These are phyloP conservation scores for Sebastes schlegelii DNA, from an alignment of 2,113 vertebrate genomes.

Conservation along the genomic window DNA sequence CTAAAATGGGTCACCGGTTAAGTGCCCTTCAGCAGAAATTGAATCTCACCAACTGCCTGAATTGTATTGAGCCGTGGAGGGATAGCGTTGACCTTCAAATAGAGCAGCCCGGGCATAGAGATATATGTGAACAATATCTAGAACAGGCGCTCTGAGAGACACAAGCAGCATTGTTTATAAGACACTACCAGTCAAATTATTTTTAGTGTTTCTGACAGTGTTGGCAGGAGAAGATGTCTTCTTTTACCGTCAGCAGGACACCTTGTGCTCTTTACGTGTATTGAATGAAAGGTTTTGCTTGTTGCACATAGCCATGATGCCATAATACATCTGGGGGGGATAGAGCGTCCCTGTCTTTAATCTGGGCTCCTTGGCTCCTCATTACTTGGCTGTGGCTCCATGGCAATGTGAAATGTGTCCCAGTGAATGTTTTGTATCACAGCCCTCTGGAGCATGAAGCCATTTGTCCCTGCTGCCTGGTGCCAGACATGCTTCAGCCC, in stretches of 20 bases:
- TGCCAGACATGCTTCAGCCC: conserved; percentile 60
- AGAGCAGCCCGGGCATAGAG: conserved; percentile 60
- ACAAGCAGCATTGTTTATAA: conserved; percentile 56
- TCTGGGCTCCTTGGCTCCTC: conserved; percentile 61
- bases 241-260: not conserved
- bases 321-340: conserved; percentile 48
- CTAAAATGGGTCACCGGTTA: conserved; percentile 82
- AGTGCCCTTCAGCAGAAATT: conserved; percentile 83
- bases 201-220: conserved; percentile 28
- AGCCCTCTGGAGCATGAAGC: conserved; percentile 73
- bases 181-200: conserved; percentile 36
- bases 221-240: conserved; percentile 1
- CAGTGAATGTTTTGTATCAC: conserved; percentile 68
- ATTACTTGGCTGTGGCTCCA: conserved; percentile 66
- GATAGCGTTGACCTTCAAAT: conserved; percentile 77
- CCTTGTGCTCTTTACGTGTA: conserved; percentile 13
- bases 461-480: conserved; percentile 71
- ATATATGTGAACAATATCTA: conserved; percentile 72
- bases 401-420: conserved; percentile 65
- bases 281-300: conserved; percentile 35
- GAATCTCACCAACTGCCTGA: conserved; percentile 79
- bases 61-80: conserved; percentile 73
- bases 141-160: conserved; percentile 45
- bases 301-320: conserved; percentile 26
- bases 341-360: conserved; percentile 53